Conservation (phyloP, 2,113 vertebrate species). For the Emberiza fucata region DNA sequence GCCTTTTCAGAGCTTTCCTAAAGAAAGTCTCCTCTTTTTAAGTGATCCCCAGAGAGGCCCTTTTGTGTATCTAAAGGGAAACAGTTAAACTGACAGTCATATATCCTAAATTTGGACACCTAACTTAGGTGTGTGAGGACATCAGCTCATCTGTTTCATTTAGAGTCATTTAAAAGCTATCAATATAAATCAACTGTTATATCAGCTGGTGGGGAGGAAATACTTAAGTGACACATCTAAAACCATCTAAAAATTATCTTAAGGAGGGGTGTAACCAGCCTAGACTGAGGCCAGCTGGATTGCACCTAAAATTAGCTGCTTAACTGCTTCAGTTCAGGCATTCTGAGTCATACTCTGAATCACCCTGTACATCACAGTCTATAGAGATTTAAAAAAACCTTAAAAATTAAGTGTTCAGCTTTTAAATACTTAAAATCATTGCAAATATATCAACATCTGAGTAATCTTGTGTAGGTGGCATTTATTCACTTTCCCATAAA, state of each 20-base stretch:
- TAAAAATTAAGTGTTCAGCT: neutral
- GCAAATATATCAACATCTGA: neutral
- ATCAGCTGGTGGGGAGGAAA: neutral
- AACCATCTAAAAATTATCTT: neutral
- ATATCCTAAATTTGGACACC: neutral
- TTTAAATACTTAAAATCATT: neutral
- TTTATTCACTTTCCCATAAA: neutral
- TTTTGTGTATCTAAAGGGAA: neutral
- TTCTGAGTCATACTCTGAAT: conserved; percentile 36
- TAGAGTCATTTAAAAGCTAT: neutral
- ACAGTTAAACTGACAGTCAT: neutral
- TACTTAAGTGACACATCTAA: neutral
- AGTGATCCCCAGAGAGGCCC: neutral
- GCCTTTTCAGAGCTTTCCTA: neutral
- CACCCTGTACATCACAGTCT: neutral
- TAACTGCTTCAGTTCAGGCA: neutral
- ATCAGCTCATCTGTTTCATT: neutral
- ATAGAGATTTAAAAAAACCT: neutral
- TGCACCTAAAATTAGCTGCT: neutral
- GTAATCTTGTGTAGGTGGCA: neutral
- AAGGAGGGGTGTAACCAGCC: neutral
- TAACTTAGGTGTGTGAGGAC: neutral
- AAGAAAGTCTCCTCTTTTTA: neutral
- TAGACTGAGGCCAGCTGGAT: neutral
- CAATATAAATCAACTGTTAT: neutral